A percentile compares a stretch with the other conserved stretches of the same genome.
Conservation (phyloP, 2,797 vertebrate genomes). For the Anolis apletophallus region DNA sequence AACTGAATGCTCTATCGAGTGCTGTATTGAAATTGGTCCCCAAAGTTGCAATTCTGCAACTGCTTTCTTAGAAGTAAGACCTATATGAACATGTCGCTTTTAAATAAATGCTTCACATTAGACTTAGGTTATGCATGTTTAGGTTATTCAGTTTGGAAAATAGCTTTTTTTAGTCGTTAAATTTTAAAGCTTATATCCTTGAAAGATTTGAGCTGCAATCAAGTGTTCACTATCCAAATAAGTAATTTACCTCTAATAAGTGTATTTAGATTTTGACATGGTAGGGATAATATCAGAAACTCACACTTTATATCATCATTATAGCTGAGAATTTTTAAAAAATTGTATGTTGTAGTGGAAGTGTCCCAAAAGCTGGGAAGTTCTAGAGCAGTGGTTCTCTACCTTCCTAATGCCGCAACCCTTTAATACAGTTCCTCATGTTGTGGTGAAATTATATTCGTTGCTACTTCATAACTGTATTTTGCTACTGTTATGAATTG, state of each 20-base stretch:
- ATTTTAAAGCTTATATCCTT: neutral
- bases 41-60: neutral
- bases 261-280: neutral
- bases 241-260: neutral
- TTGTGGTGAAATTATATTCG: no score
- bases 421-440: no score
- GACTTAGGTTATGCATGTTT: neutral
- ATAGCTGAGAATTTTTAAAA: conserved; percentile 12
- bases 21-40: neutral
- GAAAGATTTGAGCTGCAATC: neutral
- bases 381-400: neutral
- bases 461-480: no score
- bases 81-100: neutral
- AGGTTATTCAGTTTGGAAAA: neutral
- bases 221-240: neutral
- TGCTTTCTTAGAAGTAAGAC: neutral
- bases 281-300: no score
- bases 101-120: neutral
- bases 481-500: no score
- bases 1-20: no score
- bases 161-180: no score
- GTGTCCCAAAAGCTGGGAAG: neutral
- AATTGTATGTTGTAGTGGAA: neutral
- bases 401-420: no score
- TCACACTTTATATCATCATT: neutral